Conservation (phyloP, 2,113 vertebrate genomes). For the Lanius collurio region DNA sequence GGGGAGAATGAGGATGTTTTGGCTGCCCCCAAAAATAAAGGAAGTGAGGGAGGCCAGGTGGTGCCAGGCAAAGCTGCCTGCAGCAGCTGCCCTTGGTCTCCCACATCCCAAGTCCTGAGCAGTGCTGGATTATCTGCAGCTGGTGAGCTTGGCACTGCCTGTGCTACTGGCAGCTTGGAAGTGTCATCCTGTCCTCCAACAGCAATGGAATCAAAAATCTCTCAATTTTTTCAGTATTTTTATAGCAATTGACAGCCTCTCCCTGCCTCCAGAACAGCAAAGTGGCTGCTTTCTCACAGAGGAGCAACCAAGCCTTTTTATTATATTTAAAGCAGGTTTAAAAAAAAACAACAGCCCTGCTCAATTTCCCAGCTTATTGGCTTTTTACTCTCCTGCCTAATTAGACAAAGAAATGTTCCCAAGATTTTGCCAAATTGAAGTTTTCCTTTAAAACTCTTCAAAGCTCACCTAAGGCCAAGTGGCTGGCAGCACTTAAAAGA, state of each 20-base stretch:
- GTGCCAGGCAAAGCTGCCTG: background rate
- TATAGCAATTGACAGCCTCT: background rate
- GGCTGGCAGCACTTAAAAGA: background rate
- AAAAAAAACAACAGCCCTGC: background rate
- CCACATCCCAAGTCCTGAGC: background rate
- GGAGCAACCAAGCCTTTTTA: background rate
- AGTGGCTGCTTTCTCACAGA: background rate
- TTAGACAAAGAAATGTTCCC: constrained; percentile 1
- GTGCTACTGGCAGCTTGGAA: background rate
- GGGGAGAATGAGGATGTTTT: background rate
- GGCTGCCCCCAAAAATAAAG: background rate
- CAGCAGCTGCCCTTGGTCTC: background rate
- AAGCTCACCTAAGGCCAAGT: background rate
- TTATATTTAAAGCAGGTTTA: background rate
- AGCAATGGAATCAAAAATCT: background rate
- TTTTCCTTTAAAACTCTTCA: background rate
- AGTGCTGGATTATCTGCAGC: background rate
- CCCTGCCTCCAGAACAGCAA: background rate
- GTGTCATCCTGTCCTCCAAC: background rate
- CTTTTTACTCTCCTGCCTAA: background rate
- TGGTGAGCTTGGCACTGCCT: background rate
- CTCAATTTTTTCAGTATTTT: background rate
- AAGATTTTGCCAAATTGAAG: background rate
- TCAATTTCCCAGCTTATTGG: background rate
- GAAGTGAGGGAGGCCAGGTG: background rate